phyloP scores from a whole-genome alignment of 1,140 invertebrate genomes.

The Drosophila triauraria region DNA sequence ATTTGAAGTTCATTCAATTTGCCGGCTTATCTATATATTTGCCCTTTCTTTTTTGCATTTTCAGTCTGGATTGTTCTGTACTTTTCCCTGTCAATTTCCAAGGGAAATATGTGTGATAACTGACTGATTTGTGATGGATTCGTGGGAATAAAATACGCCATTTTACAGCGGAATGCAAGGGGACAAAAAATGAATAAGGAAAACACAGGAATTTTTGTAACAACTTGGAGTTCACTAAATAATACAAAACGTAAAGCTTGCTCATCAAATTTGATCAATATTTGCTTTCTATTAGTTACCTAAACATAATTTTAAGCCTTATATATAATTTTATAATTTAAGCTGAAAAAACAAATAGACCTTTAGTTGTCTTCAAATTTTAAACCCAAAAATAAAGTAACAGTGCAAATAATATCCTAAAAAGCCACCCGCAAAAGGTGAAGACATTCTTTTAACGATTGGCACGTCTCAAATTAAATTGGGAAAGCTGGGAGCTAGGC shows the following conservation, averaged over 20 bases:
- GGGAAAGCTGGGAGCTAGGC: neutral
- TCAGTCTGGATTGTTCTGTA: neutral
- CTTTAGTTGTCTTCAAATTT: no score
- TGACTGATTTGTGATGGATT: neutral
- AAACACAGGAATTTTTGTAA: no score
- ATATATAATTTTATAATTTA: no score
- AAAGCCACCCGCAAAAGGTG: neutral
- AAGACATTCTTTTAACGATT: conserved; percentile 25
- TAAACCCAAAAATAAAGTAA: neutral
- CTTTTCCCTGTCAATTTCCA: no score
- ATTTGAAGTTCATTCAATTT: conserved; percentile 8
- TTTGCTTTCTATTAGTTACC: no score
- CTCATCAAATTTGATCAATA: no score
- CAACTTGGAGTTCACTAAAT: no score
- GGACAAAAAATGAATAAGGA: no score
- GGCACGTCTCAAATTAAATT: conserved; percentile 25
- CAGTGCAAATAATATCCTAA: no score
- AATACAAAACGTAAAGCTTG: no score
- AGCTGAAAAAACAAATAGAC: neutral
- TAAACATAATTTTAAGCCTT: no score
- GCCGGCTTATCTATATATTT: conserved; percentile 2
- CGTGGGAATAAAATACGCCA: neutral
- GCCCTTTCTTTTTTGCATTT: neutral
- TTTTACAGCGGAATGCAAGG: neutral
- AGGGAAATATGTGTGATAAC: neutral